phyloP scores from a whole-genome alignment of 2,113 vertebrate species.

The Nothoprocta pentlandii region DNA sequence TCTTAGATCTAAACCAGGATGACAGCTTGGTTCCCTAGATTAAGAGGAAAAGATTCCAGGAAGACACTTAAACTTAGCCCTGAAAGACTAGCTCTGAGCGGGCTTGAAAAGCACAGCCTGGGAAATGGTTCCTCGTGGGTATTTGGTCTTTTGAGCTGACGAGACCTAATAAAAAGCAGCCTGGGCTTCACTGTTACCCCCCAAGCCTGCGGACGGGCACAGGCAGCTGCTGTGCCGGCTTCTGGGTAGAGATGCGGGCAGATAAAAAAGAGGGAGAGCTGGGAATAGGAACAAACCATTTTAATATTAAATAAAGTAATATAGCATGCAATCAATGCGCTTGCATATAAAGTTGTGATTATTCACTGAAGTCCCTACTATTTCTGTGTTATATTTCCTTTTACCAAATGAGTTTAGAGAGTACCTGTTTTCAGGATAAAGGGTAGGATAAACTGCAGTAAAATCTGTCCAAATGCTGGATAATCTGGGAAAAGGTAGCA shows the following conservation, averaged over 20 bases:
- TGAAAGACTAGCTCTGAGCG: conserved; percentile 11
- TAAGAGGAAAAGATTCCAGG: background rate
- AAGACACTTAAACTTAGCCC: conserved; percentile 28
- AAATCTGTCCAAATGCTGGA: background rate
- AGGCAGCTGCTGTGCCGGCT: background rate
- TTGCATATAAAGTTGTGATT: background rate
- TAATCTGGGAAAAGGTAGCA: background rate
- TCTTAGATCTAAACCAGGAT: conserved; percentile 54
- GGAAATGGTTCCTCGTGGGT: conserved; percentile 9
- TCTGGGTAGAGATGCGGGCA: background rate
- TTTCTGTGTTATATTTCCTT: background rate
- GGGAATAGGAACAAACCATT: background rate
- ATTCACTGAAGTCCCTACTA: background rate
- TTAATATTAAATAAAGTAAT: background rate
- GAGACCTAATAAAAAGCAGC: conserved; percentile 2
- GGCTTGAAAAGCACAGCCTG: conserved; percentile 76
- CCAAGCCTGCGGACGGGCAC: background rate
- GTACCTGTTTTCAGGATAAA: background rate
- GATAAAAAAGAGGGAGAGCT: background rate
- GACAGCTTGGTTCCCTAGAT: conserved; percentile 28
- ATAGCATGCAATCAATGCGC: background rate
- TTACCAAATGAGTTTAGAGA: background rate
- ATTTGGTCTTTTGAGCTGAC: background rate
- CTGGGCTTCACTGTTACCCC: background rate
- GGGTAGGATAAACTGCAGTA: background rate